Evolutionary conservation across 2,113 vertebrate genomes (phyloP), one percentile per base, ranked within the genome.

Genomic region (Sinosuthora webbiana): DNA sequence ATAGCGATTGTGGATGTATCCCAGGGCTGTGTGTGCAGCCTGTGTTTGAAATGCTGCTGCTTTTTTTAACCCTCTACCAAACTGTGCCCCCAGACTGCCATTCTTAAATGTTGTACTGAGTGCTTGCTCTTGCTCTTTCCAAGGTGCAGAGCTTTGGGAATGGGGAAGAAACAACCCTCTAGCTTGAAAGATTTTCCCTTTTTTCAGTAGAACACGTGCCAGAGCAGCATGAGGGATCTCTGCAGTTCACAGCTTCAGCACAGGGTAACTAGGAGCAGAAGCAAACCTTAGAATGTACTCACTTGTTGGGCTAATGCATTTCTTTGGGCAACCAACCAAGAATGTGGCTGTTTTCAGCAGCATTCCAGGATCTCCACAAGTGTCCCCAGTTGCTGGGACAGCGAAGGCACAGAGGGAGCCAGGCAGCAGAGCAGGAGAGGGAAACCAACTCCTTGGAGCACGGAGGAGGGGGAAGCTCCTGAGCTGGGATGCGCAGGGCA

Each of bases 401-500:
- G 57, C 2, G 2, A 45, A 63, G 65, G 56, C 35, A 33, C 23
- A 11, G 59, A 59, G 63, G 28, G 22, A 69, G 41, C 23, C n/a
- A 35, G 47, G 27, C 59, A 25, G 49, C 28, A 24, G 27, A 22
- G 27, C 13, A 6, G n/a, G 45, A 73, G 27, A 53, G 20, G 35
- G 44, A 68, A 56, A 33, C 1, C 15, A 50, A 15, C 68, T 28
- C 47, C 1, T 2, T 13, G 75, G 87, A 52, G 65, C 53, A 22
- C 2, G 6, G 37, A 49, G 55, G 27, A 52, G 37, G 14, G 37
- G 14, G 60, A 42, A 23, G 15, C 18, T 41, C 30, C 75, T 64
- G 47, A 63, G 39, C 5, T 7, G 31, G 11, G 23, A 24, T 2
- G 30, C 0, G 0, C 25, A 21, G 30, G 62, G n/a, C 31, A 31